These are phyloP conservation scores for Oophaga pumilio DNA, from an alignment of 2,113 vertebrate species.

Conservation along the genomic window DNA sequence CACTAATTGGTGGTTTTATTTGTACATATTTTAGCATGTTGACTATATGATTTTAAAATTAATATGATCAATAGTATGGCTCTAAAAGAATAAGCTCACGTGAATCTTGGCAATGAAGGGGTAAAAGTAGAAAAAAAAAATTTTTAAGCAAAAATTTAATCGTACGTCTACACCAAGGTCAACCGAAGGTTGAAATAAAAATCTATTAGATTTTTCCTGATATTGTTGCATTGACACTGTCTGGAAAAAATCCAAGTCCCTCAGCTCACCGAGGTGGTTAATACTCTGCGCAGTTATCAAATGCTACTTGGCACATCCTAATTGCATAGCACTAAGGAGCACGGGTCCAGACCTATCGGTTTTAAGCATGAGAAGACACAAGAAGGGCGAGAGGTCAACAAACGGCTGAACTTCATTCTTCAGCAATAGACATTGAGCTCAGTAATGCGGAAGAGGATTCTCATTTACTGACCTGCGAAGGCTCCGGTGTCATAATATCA, in stretches of 20 bases:
- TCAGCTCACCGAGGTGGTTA: background rate
- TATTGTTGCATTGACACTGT: background rate
- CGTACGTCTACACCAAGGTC: background rate
- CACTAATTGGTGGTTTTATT: too few species aligned
- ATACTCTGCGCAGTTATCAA: background rate
- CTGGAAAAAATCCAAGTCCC: background rate
- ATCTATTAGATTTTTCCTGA: background rate
- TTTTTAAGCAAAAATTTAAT: background rate
- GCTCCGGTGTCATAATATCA: background rate
- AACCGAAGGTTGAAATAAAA: background rate
- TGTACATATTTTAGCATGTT: too few species aligned
- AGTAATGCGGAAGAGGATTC: conserved; percentile 17
- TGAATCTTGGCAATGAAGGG: background rate
- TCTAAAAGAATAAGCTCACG: too few species aligned
- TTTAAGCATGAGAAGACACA: conserved; percentile 18
- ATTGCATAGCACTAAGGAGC: background rate
- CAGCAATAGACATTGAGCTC: background rate
- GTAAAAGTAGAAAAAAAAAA: background rate
- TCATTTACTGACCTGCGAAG: conserved; percentile 16
- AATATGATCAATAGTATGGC: too few species aligned
- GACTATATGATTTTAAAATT: too few species aligned
- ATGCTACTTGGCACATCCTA: conserved; percentile 5
- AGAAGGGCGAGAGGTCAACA: background rate
- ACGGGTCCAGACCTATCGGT: background rate
- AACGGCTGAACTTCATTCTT: background rate